These are phyloP conservation scores for Gopherus flavomarginatus DNA, from an alignment of 2,113 vertebrate genomes.

Conservation along the genomic window DNA sequence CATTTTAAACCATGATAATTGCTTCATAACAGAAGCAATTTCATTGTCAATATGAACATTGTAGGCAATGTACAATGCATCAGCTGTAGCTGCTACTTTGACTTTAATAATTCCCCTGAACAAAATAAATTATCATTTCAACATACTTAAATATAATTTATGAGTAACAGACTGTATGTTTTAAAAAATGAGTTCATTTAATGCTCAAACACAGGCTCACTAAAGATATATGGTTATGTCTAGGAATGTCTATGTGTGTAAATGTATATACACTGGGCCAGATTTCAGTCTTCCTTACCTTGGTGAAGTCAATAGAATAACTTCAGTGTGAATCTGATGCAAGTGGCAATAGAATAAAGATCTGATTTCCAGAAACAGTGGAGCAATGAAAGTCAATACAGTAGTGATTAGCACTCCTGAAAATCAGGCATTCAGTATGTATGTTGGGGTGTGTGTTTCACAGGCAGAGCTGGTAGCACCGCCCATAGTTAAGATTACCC, in stretches of 20 bases:
- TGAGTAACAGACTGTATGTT: accelerated
- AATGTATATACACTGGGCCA: neutral
- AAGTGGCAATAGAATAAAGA: neutral
- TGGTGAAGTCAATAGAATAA: neutral
- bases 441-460: accelerated
- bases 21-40: slow-evolving; percentile 53
- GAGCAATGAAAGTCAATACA: accelerated
- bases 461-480: accelerated
- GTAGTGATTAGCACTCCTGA: neutral
- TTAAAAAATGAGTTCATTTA: neutral
- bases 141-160: accelerated
- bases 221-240: accelerated
- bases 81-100: neutral
- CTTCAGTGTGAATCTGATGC: neutral
- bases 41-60: neutral
- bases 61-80: neutral
- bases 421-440: accelerated
- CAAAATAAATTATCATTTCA: neutral
- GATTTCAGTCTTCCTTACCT: neutral
- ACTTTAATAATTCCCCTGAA: neutral
- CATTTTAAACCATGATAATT: slow-evolving; percentile 61
- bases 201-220: neutral
- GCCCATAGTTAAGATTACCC: accelerated
- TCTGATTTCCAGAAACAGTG: neutral
- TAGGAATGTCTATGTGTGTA: neutral